phyloP scores from a whole-genome alignment of 2,113 vertebrate genomes.

The Ceyx melanurus region DNA sequence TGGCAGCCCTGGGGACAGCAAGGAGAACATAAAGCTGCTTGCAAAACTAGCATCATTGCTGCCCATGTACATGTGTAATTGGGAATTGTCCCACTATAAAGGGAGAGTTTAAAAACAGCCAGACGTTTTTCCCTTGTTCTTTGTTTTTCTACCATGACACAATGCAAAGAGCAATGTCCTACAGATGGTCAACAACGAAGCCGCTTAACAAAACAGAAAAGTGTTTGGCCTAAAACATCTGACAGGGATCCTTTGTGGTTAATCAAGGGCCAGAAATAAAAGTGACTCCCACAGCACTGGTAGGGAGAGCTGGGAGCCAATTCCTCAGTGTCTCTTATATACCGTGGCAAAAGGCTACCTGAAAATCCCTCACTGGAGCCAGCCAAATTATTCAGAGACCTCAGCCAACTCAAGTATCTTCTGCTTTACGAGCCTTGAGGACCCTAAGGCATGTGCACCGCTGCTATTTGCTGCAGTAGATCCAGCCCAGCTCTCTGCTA shows the following conservation, averaged over 20 bases:
- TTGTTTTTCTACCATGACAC: neutral
- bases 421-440: slow-evolving; percentile 58
- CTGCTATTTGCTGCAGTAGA: slow-evolving; percentile 8
- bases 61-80: neutral
- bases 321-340: neutral
- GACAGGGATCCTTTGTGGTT: neutral
- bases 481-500: slow-evolving; percentile 55
- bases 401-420: slow-evolving; percentile 47
- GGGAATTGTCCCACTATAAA: neutral
- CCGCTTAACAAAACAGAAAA: neutral
- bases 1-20: neutral
- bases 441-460: slow-evolving; percentile 35
- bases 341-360: slow-evolving; percentile 48
- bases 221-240: neutral
- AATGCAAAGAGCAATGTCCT: neutral
- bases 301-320: neutral
- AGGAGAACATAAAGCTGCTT: neutral
- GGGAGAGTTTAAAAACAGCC: neutral
- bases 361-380: slow-evolving; percentile 41
- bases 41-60: neutral
- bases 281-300: neutral
- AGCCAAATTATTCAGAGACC: slow-evolving; percentile 46
- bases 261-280: slow-evolving; percentile 39
- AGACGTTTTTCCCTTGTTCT: slow-evolving; percentile 19
- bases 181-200: slow-evolving; percentile 27